Evolutionary conservation across 2,113 vertebrate species (phyloP).

Genomic region (Proteles cristata): DNA sequence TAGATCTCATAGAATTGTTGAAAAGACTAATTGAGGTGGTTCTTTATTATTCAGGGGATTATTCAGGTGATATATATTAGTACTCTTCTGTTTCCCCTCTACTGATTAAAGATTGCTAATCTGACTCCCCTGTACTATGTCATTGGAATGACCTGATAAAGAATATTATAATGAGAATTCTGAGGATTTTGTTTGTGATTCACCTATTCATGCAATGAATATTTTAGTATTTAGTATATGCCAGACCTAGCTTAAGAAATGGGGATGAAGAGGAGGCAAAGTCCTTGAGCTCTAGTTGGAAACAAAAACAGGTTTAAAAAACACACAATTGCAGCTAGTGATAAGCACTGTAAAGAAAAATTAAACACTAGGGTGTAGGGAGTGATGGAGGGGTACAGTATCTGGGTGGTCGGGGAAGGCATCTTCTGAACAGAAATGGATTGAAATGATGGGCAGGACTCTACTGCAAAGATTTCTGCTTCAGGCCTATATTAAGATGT

Average conservation of each 20-base stretch:
- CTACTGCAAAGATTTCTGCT: background rate
- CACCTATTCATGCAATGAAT: background rate
- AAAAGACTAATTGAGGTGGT: background rate
- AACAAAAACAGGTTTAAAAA: background rate
- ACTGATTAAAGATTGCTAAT: conserved; percentile 35
- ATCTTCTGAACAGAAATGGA: background rate
- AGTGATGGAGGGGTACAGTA: background rate
- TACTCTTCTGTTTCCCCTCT: conserved; percentile 2
- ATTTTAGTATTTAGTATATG: conserved; percentile 33
- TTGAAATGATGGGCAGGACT: background rate
- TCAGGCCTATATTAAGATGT: background rate
- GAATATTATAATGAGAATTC: conserved; percentile 34
- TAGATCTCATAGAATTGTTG: background rate
- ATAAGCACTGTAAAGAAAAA: background rate
- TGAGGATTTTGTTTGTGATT: conserved; percentile 46
- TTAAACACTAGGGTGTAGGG: background rate
- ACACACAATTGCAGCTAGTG: background rate
- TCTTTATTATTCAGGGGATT: background rate
- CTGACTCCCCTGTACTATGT: background rate
- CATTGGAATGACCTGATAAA: conserved; percentile 2
- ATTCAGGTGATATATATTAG: background rate
- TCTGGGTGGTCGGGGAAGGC: background rate
- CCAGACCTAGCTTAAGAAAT: background rate
- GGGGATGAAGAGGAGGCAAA: background rate
- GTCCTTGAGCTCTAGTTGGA: background rate